Evolutionary conservation across 2,888 invertebrate genomes (phyloP).

Genomic region (Byasa hedistus): DNA sequence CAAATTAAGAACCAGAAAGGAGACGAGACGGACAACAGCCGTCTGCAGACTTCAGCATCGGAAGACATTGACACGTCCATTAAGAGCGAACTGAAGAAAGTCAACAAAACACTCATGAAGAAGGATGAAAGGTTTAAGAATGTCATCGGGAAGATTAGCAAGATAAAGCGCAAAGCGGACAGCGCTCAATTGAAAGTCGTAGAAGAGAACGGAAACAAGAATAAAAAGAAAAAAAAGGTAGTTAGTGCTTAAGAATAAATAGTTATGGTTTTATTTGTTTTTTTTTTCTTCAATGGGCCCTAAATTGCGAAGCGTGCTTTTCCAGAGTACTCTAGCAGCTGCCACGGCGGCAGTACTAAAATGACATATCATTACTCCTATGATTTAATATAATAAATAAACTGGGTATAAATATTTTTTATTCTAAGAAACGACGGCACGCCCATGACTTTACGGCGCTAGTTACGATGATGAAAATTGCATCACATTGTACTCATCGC

Average conservation of each 20-base stretch:
- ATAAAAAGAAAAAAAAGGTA: constrained; percentile 42
- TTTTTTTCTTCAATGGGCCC: background rate
- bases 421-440: too few species aligned
- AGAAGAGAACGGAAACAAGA: constrained; percentile 35
- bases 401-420: too few species aligned
- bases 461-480: too few species aligned
- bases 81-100: constrained; percentile 60
- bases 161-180: constrained; percentile 70
- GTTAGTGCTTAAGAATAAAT: constrained; percentile 15
- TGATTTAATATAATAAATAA: too few species aligned
- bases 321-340: too few species aligned
- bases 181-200: constrained; percentile 42
- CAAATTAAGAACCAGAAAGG: constrained; percentile 48
- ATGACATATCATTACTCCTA: too few species aligned
- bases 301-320: too few species aligned
- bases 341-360: too few species aligned
- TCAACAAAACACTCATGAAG: constrained; percentile 70
- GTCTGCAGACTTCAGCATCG: constrained; percentile 40
- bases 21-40: constrained; percentile 37
- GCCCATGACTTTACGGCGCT: too few species aligned
- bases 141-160: constrained; percentile 69
- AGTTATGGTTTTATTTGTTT: background rate
- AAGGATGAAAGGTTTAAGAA: constrained; percentile 71
- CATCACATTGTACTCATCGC: too few species aligned
- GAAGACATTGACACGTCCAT: constrained; percentile 60